Evolutionary conservation across 2,888 invertebrate species (phyloP), one percentile per base, ranked within the genome.

Genomic region (Rosalia funebris): DNA sequence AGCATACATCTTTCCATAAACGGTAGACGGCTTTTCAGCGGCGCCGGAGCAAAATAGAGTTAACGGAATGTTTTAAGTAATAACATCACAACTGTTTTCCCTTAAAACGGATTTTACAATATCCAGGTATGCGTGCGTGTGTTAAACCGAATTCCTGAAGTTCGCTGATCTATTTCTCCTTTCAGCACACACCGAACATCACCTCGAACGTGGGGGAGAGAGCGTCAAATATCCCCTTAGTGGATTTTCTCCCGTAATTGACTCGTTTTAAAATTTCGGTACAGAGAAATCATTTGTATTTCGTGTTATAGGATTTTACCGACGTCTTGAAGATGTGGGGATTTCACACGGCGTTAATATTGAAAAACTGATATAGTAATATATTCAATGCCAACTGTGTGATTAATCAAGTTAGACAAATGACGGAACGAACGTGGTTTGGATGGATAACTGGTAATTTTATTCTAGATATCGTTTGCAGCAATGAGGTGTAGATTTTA

Each of bases 91-190:
- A 10, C 11, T 7, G 14, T 44, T 44, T 44, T 44, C 20, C 44
- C 44, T 44, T n/a, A 20, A 44, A 44, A 20, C 36, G 50, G 39
- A 46, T 56, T 52, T 31, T 20, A 60, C 56, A 54, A 53, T 52
- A 52, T 52, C 46, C 45, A 60, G 56, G 57, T 57, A 61, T 61
- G 61, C 53, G 61, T 61, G 53, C 57, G 61, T 61, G 61, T 61
- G 53, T 53, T 57, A 47, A 57, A 53, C 48, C 46, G 41, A 61
- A 57, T 61, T 57, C 61, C 60, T 34, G 36, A 52, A 53, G 61
- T 61, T 61, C 47, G 45, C 47, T 34, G 57, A 61, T 57, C 61
- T 41, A 57, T 61, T 61, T 52, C 61, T 57, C 57, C 47, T 61
- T 61, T 61, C 60, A 53, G 16, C 56, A 55, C 56, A 57, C 56